Percentiles rank a stretch among this genome's conserved stretches.
Evolutionary conservation across 2,113 vertebrate genomes (phyloP).

Genomic region (Petroica traversi): DNA sequence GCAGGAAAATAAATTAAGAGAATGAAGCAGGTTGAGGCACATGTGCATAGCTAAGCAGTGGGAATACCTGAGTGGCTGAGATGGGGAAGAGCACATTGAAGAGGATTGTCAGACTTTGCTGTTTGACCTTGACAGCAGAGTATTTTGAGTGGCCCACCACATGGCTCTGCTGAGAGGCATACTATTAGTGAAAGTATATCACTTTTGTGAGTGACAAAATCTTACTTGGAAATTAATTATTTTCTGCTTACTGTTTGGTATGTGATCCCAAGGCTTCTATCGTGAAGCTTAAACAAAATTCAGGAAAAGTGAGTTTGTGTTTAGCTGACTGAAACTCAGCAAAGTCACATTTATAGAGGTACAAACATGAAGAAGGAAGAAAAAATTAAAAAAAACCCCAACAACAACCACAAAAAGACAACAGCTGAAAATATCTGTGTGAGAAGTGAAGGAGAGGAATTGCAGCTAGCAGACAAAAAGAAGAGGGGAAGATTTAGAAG

Average conservation of each 20-base stretch:
- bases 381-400: too few relatives aligned
- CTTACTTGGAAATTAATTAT: neutral
- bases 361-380: neutral
- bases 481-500: neutral
- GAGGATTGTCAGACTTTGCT: neutral
- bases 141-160: neutral
- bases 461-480: neutral
- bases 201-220: neutral
- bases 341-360: neutral
- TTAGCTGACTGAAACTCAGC: neutral
- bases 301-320: neutral
- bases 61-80: neutral
- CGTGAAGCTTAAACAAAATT: neutral
- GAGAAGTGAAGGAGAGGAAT: neutral
- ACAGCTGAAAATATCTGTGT: neutral
- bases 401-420: accelerated
- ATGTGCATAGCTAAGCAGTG: neutral
- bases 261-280: neutral
- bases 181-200: neutral
- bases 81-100: neutral
- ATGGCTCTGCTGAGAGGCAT: neutral
- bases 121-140: neutral
- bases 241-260: neutral
- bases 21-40: neutral
- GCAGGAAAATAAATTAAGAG: neutral